Base-by-base conservation (phyloP, 1,140 invertebrate genomes). In the Drosophila orena region DNA sequence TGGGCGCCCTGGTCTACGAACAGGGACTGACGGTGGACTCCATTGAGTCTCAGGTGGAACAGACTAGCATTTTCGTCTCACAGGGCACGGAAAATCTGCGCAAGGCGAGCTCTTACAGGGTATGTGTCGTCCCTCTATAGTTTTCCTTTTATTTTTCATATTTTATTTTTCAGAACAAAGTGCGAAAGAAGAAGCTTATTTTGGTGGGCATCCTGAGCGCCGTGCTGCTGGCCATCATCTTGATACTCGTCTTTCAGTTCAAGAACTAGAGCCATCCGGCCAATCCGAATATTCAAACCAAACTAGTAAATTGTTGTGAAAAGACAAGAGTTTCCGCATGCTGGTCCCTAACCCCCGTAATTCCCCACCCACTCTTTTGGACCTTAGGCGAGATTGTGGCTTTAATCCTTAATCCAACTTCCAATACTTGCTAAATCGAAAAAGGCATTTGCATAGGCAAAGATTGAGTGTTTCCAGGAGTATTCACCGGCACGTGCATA, bases 21-120 rank as follows among this genome's bases (percentile, higher is more conserved):
- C 99, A 99, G 93, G 98, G 98, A n/a, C 96, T 98, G 81, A 95
- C 97, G 4, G 95, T 99, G 57, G 98, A 99, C 92, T 98, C 97
- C 35, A 99, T 99, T 90, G 98, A 99, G 93, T 97, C 98, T 1
- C 97, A 96, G 90, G 97, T 99, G 42, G 98, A 99, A 93, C 95
- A 95, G 83, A 96, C 98, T n/a, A 95, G 96, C 65, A 95, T 97
- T 53, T 96, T 96, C 85, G 98, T 99, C 0, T 95, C 95, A 58
- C 94, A 96, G 89, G 98, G 96, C 11, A 95, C 95, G 2, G 94
- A 95, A 56, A 96, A 99, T 90, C 93, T 99, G 22, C 93, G 94
- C 66, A 95, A 96, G 93, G 98, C 98, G 17, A 95, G 95, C 62
- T 95, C 94, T 38, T 98, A 97, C 91, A 97, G 98, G 93, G 94